Evolutionary conservation across 2,113 vertebrate species (phyloP).

Genomic region (Crotalus viridis): DNA sequence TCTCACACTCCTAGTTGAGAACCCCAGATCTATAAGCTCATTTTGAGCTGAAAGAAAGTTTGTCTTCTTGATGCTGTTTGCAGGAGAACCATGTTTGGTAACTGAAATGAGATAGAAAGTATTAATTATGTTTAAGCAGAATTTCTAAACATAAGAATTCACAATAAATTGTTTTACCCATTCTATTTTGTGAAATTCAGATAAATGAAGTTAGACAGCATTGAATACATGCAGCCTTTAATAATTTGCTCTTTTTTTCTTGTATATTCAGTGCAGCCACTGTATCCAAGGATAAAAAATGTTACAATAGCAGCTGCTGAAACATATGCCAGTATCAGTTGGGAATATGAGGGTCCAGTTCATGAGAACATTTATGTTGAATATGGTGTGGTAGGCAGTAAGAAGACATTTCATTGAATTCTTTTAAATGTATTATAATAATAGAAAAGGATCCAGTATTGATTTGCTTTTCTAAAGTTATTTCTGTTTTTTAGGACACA

Average conservation of each 20-base stretch:
- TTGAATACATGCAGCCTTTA: constrained; percentile 50
- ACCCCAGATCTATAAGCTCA: not conserved
- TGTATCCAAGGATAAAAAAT: constrained; percentile 83
- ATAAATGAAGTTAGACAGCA: constrained; percentile 32
- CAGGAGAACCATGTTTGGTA: not conserved
- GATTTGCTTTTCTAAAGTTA: constrained; percentile 35
- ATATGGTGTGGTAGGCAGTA: constrained; percentile 91
- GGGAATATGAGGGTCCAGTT: constrained; percentile 92
- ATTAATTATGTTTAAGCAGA: not conserved
- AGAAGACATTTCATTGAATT: constrained; percentile 74
- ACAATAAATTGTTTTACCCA: constrained; percentile 14
- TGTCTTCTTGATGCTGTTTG: not conserved
- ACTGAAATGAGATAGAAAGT: not conserved
- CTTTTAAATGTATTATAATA: constrained; percentile 45
- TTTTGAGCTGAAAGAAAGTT: not conserved
- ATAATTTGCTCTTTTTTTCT: constrained; percentile 78
- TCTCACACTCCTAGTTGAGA: no score
- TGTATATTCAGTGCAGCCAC: constrained; percentile 77
- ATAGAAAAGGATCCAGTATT: constrained; percentile 27
- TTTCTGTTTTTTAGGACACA: constrained; percentile 24
- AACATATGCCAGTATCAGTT: constrained; percentile 88
- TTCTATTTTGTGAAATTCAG: constrained; percentile 32
- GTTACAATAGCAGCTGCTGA: constrained; percentile 80
- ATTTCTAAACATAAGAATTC: not conserved
- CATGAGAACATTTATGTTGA: constrained; percentile 88